Evolutionary conservation across 2,113 vertebrate species (phyloP), one percentile per base, ranked within the genome.

Genomic region (Varanus salvator): DNA sequence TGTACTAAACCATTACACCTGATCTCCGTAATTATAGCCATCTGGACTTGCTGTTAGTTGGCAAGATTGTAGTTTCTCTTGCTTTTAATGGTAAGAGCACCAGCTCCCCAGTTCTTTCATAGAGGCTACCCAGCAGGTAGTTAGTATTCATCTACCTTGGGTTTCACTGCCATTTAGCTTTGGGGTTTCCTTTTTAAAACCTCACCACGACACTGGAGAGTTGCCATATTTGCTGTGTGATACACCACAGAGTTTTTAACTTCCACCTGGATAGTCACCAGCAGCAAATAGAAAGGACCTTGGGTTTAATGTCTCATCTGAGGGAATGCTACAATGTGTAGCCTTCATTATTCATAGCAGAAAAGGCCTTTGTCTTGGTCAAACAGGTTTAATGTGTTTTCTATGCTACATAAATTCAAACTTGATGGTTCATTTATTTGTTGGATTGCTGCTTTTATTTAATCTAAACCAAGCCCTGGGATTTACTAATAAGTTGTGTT

Each of bases 361-460:
- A 96, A 97, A 96, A 96, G 96, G 96, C 97, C 97, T 97, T 96
- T 97, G 97, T 97, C 97, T 97, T 97, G 97, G 97, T 97, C 97
- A 97, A 96, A 97, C 97, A 97, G 95, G 96, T 97, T 97, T 97
- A 97, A 97, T 97, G 96, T 94, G 95, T 97, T 97, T 97, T 93
- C 94, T 96, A 97, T 97, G 97, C 97, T 97, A 97, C 97, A 97
- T 97, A 97, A 97, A 97, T 97, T 97, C 97, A 97, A 96, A 97
- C 96, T 97, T 95, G 97, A 97, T 97, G 97, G 97, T 97, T 97
- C 96, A 97, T 97, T 97, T 97, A 97, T 97, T 97, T 97, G 96
- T 96, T 97, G 97, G 96, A 97, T 97, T 97, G 97, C 97, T 97
- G 96, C 80, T 95, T 84, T 97, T 97, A 97, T 96, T 96, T 96